These are phyloP conservation scores for Diadophis punctatus DNA, from an alignment of 2,113 vertebrate species.

Conservation along the genomic window DNA sequence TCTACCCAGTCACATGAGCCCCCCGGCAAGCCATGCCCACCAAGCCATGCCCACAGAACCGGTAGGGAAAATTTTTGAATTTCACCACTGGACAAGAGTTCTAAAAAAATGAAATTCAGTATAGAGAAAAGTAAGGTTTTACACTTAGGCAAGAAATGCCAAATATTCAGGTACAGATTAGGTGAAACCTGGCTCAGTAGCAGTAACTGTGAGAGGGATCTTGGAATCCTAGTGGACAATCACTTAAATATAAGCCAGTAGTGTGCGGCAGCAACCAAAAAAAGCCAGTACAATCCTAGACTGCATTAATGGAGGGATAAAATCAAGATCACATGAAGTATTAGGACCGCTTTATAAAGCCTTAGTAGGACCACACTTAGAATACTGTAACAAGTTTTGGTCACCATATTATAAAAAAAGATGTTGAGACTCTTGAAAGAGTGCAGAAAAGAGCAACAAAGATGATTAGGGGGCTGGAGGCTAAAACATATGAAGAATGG, in stretches of 20 bases:
- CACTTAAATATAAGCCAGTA: neutral
- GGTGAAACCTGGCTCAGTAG: neutral
- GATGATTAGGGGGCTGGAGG: neutral
- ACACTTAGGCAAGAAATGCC: neutral
- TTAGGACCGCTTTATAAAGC: neutral
- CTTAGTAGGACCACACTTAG: neutral
- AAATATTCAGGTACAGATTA: neutral
- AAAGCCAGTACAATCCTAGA: neutral
- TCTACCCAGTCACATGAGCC: too few species aligned
- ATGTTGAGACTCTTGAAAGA: neutral
- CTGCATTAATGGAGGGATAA: neutral
- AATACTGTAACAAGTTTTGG: neutral
- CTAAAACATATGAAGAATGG: neutral
- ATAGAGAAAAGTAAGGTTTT: neutral
- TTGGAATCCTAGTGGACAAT: neutral
- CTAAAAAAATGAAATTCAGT: neutral
- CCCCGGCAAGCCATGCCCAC: too few species aligned
- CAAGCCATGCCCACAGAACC: too few species aligned
- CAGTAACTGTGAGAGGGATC: neutral
- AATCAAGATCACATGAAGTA: neutral
- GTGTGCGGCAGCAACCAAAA: too few species aligned
- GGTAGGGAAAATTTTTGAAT: too few species aligned
- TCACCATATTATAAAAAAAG: neutral
- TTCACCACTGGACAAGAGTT: too few species aligned
- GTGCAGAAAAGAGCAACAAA: neutral